A percentile compares a stretch with the other conserved stretches of the same genome.
Evolutionary conservation across 2,888 invertebrate species (phyloP).

Genomic region (Philhelius pedissequus): DNA sequence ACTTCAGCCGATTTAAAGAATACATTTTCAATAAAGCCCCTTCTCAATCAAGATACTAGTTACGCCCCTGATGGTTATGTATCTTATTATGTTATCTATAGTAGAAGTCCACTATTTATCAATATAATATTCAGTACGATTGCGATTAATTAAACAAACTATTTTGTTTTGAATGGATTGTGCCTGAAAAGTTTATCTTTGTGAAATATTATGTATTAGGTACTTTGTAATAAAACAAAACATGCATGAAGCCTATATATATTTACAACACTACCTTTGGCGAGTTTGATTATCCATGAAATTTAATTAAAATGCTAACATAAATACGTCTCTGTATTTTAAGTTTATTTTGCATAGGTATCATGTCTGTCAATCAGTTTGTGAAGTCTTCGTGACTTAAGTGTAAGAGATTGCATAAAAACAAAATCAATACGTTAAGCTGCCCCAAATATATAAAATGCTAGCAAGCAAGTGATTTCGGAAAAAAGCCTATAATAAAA

Average conservation of each 20-base stretch:
- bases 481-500: too few relatives aligned
- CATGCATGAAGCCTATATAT: not conserved
- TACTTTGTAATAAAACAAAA: not conserved
- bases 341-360: not conserved
- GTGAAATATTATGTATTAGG: not conserved
- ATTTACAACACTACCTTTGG: conserved; percentile 1
- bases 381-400: not conserved
- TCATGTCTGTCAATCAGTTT: not conserved
- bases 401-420: not conserved
- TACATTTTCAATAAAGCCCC: too few relatives aligned
- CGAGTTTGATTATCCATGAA: not conserved
- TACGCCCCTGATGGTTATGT: not conserved
- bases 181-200: not conserved
- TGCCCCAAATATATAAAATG: not conserved
- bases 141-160: not conserved
- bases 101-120: not conserved
- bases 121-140: not conserved
- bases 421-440: not conserved
- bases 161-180: not conserved
- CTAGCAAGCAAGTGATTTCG: not conserved
- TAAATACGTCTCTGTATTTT: not conserved
- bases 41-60: not conserved
- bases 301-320: not conserved
- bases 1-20: too few relatives aligned
- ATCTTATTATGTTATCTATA: not conserved